A percentile compares a stretch with the other conserved stretches of the same genome.
phyloP scores from a whole-genome alignment of 2,113 vertebrate species.

The Ahaetulla prasina region DNA sequence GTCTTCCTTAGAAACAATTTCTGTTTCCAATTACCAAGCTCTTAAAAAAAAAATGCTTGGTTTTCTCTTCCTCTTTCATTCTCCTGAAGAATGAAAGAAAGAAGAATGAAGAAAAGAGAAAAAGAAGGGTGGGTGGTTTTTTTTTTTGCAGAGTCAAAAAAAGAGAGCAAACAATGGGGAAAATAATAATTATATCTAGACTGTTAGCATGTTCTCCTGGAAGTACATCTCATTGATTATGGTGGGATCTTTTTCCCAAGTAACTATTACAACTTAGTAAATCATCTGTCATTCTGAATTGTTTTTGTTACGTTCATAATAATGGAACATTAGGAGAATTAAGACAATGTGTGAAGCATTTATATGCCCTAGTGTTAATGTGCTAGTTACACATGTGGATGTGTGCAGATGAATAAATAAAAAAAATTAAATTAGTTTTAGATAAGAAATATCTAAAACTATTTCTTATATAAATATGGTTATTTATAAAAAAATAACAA shows the following conservation, averaged over 20 bases:
- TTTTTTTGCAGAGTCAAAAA: background rate
- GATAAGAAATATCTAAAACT: no score
- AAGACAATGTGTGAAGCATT: background rate
- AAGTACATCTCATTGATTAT: background rate
- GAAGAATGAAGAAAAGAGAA: background rate
- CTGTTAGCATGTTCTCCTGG: background rate
- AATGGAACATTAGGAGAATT: background rate
- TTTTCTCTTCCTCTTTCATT: constrained; percentile 39
- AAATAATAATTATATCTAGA: background rate
- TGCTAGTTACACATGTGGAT: background rate
- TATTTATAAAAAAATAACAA: background rate
- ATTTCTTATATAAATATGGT: no score
- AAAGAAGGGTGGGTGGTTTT: rapidly evolving
- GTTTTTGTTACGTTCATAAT: background rate
- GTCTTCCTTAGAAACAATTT: constrained; percentile 46
- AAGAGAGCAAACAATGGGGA: background rate
- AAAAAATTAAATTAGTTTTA: background rate
- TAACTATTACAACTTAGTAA: background rate
- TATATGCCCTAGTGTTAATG: background rate
- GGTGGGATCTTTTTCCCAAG: background rate
- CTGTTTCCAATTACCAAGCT: constrained; percentile 71
- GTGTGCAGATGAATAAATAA: background rate
- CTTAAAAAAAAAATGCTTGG: constrained; percentile 43
- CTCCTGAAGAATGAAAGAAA: constrained; percentile 35
- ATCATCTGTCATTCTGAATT: background rate